Evolutionary conservation across 2,888 invertebrate genomes (phyloP), one percentile per base, ranked within the genome.

Genomic region (Malthinus flaveolus): DNA sequence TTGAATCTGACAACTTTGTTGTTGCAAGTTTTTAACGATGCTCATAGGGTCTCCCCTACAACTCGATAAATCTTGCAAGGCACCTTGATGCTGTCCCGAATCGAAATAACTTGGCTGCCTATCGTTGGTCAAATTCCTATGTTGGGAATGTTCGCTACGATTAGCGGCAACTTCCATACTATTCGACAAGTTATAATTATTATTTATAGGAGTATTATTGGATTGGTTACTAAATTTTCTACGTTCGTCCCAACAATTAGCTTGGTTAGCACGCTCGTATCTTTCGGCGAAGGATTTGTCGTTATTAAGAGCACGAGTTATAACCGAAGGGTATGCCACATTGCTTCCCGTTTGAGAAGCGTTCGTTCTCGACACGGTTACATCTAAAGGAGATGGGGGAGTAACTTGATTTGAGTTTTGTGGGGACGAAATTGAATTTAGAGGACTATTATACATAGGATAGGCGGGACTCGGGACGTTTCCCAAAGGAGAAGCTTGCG

Each of bases 371-470:
- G 88, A 82, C 8, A 88, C 83, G 0, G 88, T 85, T 9, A 86
- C 88, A 70, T 89, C 89, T 66, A 89, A 75, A 7, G 89, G 89
- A 36, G 89, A 88, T 9, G 87, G 82, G 15, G 88, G 87, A 23
- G 88, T 85, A 12, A 82, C 76, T 69, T 80, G 79, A 75, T 78
- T 83, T 66, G 80, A 78, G 70, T 85, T 86, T 67, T 86, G 88
- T 4, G 89, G 89, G 1, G 89, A 89, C 62, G 88, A 87, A 68
- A 88, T 85, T 4, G 88, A 85, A 72, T 88, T 87, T 87, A 90
- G 87, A 13, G 92, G 91, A 78, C 90, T 91, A 75, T 91, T 89
- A 76, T 92, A 92, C 83, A 90, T 85, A 36, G 91, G 91, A 80
- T 92, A 92, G 53, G 88, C 89, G 46, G 90, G 90, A 79, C 89